Base-by-base conservation (phyloP, 92 coral and sea anemone species). In the Epizoanthus rinbou region DNA sequence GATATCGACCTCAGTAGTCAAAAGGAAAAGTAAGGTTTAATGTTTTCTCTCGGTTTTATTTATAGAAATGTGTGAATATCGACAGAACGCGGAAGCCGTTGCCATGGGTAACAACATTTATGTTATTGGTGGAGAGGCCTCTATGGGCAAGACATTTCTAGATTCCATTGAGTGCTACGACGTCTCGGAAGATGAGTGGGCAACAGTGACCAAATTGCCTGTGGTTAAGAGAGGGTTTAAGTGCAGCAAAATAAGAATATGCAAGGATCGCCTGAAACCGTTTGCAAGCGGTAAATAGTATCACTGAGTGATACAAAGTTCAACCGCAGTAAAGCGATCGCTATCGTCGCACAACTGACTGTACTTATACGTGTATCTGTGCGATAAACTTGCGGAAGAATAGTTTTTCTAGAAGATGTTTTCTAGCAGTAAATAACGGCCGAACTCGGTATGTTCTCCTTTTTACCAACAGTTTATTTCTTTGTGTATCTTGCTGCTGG, bases 41-140 rank as follows among this genome's bases (percentile, higher is more conserved):
- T 25, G 6, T 4, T 50, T 74, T 15, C 19, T 75, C 50, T 66
- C 22, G 45, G 45, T 58, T 72, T 8, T 58, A 8, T 53, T 6
- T 47, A 4, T 71, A 93, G 98, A 82, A 75, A 86, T 91, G 94
- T 89, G 24, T 39, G 98, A 89, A 58, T 75, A 45, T 39, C 94
- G 98, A 66, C 98, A 93, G 86, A 86, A 89, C n/a, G 93, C 98
- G 23, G 87, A 93, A 66, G 98, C 98, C 9, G 98, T 90, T 35
- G 84, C 82, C 3, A 41, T 88, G 8, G 79, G 75, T 75, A 85
- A 81, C 37, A 53, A 65, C 65, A 89, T 94, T 37, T 88, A 84
- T 81, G 98, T 91, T 22, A 85, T 94, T 82, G 98, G 98, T 57
- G 98, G 98, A 14, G 86, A 92, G 65, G 89, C 84, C n/a, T 88